Evolutionary conservation across 2,797 vertebrate genomes (phyloP), one percentile per base, ranked within the genome.

Genomic region (Vultur gryphus): DNA sequence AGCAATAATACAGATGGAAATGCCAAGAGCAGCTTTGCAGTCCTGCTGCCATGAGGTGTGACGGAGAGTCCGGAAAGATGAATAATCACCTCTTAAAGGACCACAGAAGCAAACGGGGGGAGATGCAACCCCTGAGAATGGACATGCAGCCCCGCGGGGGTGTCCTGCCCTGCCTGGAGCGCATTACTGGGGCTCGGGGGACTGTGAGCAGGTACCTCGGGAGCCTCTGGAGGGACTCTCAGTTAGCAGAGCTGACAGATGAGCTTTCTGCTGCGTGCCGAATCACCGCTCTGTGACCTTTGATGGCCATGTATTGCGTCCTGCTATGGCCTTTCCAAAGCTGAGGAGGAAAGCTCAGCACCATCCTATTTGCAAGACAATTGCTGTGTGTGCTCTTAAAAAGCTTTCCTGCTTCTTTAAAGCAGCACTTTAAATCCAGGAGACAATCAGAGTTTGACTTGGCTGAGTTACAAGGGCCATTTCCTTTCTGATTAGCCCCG

Each of bases 391-490:
- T 66, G 81, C 81, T 89, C 64, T 77, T 89, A 64, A 83, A 84
- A 76, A 80, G 57, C 93, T 90, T 84, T 96, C 62, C 66, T 95
- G 89, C 93, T 88, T 89, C 92, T 37, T 37, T 37, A 37, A 37
- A 78, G 90, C 90, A 92, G 89, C 89, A 59, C 81, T 96, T 94
- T 79, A 83, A 93, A 85, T 95, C 86, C 81, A 54, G 54, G 81
- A 76, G 92, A 94, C 78, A 93, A 91, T 89, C 84, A 6, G 75
- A 84, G 90, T 94, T 96, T 95, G 93, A 65, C 90, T 97, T 97
- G 96, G 96, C 97, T 6, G 7, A 77, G 84, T 86, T 94, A 94
- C 97, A 95, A 72, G 93, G 81, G 65, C 93, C 90, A 29, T 96
- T 97, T 96, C 95, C 96, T 96, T 83, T 93, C 90, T 86, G 95